Evolutionary conservation across 2,113 vertebrate genomes (phyloP), one percentile per base, ranked within the genome.

Genomic region (Thymallus thymallus): DNA sequence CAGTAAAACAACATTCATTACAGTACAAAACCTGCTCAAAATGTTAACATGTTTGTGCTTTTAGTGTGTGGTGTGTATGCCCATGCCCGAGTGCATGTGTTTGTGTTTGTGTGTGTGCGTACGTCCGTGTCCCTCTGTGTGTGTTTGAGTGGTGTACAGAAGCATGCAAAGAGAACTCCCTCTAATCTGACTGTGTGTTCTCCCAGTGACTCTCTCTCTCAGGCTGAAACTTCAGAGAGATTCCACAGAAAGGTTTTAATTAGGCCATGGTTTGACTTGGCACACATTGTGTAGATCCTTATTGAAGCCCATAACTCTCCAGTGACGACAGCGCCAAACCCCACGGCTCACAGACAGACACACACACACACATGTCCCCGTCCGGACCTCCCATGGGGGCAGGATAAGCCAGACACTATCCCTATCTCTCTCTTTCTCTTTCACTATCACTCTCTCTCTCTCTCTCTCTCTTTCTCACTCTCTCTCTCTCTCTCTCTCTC

Each of bases 231-330:
- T 87, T 90, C 87, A 89, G 80, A 90, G 80, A 85, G 87, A 91
- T 90, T 88, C 82, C 82, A 80, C 69, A 69, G 88, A 81, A 74
- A 81, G 88, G 81, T 84, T 91, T 91, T 91, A 91, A 92, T 92
- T 91, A 91, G 82, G 76, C 48, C 80, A 77, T 81, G 82, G 84
- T 82, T 88, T 78, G 78, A 77, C 88, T 90, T 91, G 88, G 88
- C 90, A 86, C 82, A 73, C 18, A 41, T 75, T 75, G 80, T 75
- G 81, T 76, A 80, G 85, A 89, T 77, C 73, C 82, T 86, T 88
- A 86, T 83, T 87, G 80, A 84, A 82, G 76, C 81, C 80, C 80
- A 84, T 91, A 91, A 92, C 91, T 93, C 88, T 89, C 75, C 70
- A 72, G 58, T 24, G 82, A 84, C 29, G 81, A 90, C 77, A 69